Percentiles rank a stretch among this genome's conserved stretches.
Evolutionary conservation across 2,113 vertebrate genomes (phyloP).

Genomic region (Cichladusa arquata): DNA sequence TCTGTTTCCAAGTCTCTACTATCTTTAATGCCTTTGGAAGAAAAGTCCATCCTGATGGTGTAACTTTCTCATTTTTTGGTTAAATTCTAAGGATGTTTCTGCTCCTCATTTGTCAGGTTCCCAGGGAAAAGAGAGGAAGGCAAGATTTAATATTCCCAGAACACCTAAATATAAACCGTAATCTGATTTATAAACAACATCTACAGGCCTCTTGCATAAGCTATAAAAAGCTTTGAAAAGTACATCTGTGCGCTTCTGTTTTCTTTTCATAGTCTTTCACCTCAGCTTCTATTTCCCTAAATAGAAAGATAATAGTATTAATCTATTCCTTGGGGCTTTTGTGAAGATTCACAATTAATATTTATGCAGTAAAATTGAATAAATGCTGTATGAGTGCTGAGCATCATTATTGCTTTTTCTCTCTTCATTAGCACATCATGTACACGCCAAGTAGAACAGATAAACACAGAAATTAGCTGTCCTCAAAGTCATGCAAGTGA

Average conservation of each 20-base stretch:
- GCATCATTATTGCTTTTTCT: slow-evolving; percentile 8
- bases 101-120: background rate
- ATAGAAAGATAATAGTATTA: slow-evolving; percentile 27
- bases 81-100: background rate
- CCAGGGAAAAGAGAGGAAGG: background rate
- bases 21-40: background rate
- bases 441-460: background rate
- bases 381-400: slow-evolving; percentile 3
- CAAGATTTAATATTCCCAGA: background rate
- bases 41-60: background rate
- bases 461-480: slow-evolving; percentile 37
- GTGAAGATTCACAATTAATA: slow-evolving; percentile 9
- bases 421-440: slow-evolving; percentile 24
- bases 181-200: background rate
- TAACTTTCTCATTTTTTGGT: background rate
- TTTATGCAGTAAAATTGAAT: slow-evolving; percentile 14
- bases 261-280: background rate
- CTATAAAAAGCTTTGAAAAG: background rate
- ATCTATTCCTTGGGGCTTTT: slow-evolving; percentile 1
- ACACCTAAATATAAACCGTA: background rate
- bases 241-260: background rate
- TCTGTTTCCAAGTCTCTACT: background rate
- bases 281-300: background rate
- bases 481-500: background rate
- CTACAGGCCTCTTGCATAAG: background rate